Conservation (phyloP, 2,888 invertebrate species). For the Barypeithes pellucidus region DNA sequence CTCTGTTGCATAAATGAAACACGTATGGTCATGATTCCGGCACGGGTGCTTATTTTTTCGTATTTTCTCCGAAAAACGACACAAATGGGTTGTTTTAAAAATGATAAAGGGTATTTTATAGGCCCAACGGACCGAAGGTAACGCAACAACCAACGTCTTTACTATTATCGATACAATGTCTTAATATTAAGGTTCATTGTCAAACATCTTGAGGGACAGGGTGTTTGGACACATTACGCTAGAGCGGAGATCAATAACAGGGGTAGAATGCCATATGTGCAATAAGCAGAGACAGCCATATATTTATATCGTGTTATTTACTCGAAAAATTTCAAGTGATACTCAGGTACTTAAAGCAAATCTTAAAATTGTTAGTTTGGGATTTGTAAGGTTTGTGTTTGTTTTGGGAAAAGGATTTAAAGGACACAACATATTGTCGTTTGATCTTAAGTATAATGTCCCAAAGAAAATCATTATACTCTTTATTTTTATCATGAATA, state of each 20-base stretch:
- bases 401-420: constrained; percentile 27
- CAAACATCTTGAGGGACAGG: constrained; percentile 53
- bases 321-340: constrained; percentile 36
- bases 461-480: not conserved
- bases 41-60: constrained; percentile 36
- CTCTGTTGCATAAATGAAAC: constrained; percentile 30
- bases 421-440: constrained; percentile 5
- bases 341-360: constrained; percentile 15
- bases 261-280: constrained; percentile 43
- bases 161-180: constrained; percentile 51
- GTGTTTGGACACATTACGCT: constrained; percentile 59
- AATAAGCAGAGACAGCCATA: constrained; percentile 43
- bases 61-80: constrained; percentile 41
- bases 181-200: constrained; percentile 53
- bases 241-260: constrained; percentile 43
- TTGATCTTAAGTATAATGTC: not conserved
- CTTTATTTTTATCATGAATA: not conserved
- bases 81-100: constrained; percentile 39
- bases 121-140: constrained; percentile 41
- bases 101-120: constrained; percentile 38
- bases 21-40: constrained; percentile 33
- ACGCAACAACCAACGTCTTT: constrained; percentile 48
- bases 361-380: constrained; percentile 25
- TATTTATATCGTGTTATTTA: constrained; percentile 50
- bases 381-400: constrained; percentile 18